These are phyloP conservation scores for Parazoanthus darwini DNA, from an alignment of 92 coral and sea anemone genomes.

Conservation along the genomic window DNA sequence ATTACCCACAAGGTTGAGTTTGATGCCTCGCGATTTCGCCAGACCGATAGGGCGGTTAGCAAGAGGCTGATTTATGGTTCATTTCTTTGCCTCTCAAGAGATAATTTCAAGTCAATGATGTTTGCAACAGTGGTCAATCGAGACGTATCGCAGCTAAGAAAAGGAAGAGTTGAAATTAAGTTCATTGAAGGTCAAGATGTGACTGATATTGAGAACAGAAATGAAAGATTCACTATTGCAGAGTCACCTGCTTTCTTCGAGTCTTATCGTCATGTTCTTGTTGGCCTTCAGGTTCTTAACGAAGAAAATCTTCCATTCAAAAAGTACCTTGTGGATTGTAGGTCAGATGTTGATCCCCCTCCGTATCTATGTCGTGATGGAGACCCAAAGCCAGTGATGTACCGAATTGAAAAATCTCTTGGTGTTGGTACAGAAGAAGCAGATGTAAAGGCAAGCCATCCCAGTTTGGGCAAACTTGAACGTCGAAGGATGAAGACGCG, in stretches of 20 bases:
- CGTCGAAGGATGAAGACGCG: background rate
- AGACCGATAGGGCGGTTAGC: constrained; percentile 36
- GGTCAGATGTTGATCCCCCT: constrained; percentile 38
- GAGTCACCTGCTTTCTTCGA: constrained; percentile 48
- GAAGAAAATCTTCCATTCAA: constrained; percentile 35
- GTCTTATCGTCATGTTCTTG: constrained; percentile 43
- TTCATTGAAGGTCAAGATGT: constrained; percentile 26
- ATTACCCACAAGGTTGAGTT: constrained; percentile 44
- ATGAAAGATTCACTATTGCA: constrained; percentile 31
- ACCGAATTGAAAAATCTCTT: constrained; percentile 55
- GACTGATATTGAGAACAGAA: constrained; percentile 25
- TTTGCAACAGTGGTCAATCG: constrained; percentile 40
- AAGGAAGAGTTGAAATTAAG: constrained; percentile 21
- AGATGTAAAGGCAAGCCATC: background rate
- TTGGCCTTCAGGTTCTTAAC: constrained; percentile 35
- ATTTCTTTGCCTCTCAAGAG: constrained; percentile 40
- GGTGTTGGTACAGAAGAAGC: constrained; percentile 2
- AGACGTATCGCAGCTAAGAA: background rate
- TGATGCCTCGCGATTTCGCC: constrained; percentile 42
- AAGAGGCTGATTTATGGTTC: constrained; percentile 35
- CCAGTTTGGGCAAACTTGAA: background rate
- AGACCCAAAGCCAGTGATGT: constrained; percentile 36
- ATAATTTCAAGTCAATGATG: constrained; percentile 34
- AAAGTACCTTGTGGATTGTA: constrained; percentile 47
- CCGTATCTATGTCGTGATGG: constrained; percentile 1